phyloP scores from a whole-genome alignment of 2,797 vertebrate genomes.

The Molossus alvarezi region DNA sequence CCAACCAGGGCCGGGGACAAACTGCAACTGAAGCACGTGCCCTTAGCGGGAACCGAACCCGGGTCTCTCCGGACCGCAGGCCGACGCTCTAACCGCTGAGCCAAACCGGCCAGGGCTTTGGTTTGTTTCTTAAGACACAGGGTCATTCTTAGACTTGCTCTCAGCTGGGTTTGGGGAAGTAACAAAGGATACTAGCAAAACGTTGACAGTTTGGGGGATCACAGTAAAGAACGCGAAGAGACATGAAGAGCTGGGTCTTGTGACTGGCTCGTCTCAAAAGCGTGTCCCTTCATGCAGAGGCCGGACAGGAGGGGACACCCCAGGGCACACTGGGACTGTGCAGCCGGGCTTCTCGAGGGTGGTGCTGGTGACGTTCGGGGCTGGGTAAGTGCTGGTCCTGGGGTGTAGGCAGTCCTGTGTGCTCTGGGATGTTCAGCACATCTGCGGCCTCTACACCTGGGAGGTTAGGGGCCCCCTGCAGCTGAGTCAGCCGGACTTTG shows the following conservation, averaged over 20 bases:
- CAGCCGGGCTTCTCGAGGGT: not conserved
- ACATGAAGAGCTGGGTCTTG: not conserved
- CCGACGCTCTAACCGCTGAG: no score
- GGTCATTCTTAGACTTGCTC: not conserved
- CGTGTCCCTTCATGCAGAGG: not conserved
- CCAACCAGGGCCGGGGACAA: no score
- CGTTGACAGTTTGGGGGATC: accelerated
- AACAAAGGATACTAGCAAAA: not conserved
- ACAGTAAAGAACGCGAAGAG: not conserved
- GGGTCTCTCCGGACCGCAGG: no score
- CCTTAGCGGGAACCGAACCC: no score
- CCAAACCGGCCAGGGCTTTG: no score
- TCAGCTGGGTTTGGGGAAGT: not conserved
- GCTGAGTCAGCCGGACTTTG: not conserved
- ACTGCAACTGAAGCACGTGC: no score
- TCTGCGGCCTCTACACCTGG: not conserved
- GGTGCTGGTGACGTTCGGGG: accelerated
- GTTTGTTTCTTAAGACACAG: not conserved
- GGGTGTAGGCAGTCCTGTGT: not conserved
- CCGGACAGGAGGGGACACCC: not conserved
- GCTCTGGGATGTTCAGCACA: not conserved
- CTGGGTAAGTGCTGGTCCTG: accelerated
- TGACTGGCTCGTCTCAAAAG: not conserved
- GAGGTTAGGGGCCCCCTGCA: not conserved
- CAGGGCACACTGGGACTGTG: not conserved